phyloP scores from a whole-genome alignment of 2,113 vertebrate genomes.

The Trichechus manatus region DNA sequence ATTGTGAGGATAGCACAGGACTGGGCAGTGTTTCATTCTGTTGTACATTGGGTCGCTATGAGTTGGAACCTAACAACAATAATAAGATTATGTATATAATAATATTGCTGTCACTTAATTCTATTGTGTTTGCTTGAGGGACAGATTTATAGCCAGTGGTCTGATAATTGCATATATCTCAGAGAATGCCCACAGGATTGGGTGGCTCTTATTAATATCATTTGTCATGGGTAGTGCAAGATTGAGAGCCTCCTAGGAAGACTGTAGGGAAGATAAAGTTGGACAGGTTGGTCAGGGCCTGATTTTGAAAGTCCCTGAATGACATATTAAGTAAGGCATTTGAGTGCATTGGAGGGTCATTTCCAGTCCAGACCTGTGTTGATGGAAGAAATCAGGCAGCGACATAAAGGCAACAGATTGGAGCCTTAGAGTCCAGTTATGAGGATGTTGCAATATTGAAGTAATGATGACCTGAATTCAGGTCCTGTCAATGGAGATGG shows the following conservation, averaged over 20 bases:
- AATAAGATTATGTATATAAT: background rate
- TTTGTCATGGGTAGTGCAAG: background rate
- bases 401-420: background rate
- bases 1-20: too few relatives aligned
- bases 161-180: background rate
- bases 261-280: background rate
- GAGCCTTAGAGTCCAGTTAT: background rate
- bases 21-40: too few relatives aligned
- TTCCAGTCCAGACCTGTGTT: background rate
- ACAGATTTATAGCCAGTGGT: background rate
- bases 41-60: too few relatives aligned
- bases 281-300: background rate
- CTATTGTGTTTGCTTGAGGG: background rate
- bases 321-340: background rate
- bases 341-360: background rate
- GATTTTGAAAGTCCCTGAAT: constrained; percentile 10
- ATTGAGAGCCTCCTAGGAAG: background rate
- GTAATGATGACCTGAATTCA: background rate
- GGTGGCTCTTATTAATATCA: background rate
- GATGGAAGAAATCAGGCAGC: background rate
- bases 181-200: background rate
- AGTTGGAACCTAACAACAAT: too few relatives aligned
- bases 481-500: background rate
- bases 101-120: background rate
- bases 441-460: background rate